phyloP scores from a whole-genome alignment of 2,797 vertebrate species.

The Sarcophilus harrisii region DNA sequence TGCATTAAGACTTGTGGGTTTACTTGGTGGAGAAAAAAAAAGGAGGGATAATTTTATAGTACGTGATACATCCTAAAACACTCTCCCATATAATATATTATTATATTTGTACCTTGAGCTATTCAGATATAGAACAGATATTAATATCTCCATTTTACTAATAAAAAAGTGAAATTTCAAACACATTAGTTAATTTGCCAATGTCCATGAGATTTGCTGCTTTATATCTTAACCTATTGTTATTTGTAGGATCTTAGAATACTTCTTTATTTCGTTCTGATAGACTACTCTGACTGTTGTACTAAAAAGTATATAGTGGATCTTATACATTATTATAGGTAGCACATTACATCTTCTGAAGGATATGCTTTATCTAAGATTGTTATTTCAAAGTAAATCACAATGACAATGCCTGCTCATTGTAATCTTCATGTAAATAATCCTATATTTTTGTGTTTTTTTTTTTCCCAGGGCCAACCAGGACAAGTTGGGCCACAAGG shows the following conservation, averaged over 20 bases:
- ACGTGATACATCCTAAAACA: neutral
- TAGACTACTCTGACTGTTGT: neutral
- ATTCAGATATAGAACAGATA: neutral
- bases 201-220: neutral
- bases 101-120: neutral
- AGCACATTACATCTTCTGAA: neutral
- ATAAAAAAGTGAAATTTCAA: neutral
- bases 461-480: slow-evolving; percentile 91
- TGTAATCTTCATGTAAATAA: neutral
- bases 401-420: neutral
- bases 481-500: slow-evolving; percentile 92
- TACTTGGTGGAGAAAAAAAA: neutral
- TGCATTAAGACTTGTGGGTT: neutral
- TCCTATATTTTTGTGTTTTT: slow-evolving; percentile 29
- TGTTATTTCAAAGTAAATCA: neutral
- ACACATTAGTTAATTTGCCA: neutral
- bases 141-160: neutral
- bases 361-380: neutral
- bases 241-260: too few relatives aligned
- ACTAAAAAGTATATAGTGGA: neutral
- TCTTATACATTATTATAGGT: fast-evolving
- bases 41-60: neutral
- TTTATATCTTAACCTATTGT: neutral
- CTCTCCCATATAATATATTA: neutral
- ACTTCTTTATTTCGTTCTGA: neutral